Conservation (phyloP, 2,113 vertebrate genomes). For the Toxotes chatareus region DNA sequence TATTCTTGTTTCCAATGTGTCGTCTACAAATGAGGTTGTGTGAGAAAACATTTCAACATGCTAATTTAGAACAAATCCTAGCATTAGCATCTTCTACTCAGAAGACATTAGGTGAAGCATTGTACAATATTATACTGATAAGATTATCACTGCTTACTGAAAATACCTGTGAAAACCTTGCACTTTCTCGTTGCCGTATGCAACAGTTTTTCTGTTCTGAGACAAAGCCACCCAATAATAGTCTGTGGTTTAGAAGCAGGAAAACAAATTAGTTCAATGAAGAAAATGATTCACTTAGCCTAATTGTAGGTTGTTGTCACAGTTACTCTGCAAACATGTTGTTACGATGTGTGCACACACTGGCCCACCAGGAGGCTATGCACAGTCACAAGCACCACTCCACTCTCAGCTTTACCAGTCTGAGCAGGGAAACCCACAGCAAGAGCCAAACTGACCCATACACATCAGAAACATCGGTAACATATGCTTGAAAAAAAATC, state of each 20-base stretch:
- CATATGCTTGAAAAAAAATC: neutral
- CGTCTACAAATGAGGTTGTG: neutral
- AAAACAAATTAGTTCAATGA: constrained; percentile 74
- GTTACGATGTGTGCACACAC: constrained; percentile 55
- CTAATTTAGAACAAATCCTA: neutral
- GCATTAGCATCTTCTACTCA: neutral
- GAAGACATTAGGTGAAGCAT: neutral
- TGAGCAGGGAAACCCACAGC: constrained; percentile 19
- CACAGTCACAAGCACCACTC: constrained; percentile 46
- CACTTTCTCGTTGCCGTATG: neutral
- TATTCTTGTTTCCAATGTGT: neutral
- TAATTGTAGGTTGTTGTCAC: constrained; percentile 72
- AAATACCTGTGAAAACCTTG: constrained; percentile 15
- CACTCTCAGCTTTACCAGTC: constrained; percentile 27
- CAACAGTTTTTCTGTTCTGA: constrained; percentile 9
- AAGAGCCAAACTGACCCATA: constrained; percentile 6
- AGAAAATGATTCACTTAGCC: constrained; percentile 72
- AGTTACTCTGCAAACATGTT: constrained; percentile 63
- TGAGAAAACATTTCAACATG: constrained; percentile 8
- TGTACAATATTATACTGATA: neutral
- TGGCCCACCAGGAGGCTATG: constrained; percentile 35
- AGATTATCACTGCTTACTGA: neutral
- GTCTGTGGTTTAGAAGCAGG: constrained; percentile 55
- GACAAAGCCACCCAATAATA: constrained; percentile 57
- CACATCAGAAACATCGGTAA: neutral